Evolutionary conservation across 1,140 invertebrate genomes (phyloP).

Genomic region (Druon quercuslanigerum): DNA sequence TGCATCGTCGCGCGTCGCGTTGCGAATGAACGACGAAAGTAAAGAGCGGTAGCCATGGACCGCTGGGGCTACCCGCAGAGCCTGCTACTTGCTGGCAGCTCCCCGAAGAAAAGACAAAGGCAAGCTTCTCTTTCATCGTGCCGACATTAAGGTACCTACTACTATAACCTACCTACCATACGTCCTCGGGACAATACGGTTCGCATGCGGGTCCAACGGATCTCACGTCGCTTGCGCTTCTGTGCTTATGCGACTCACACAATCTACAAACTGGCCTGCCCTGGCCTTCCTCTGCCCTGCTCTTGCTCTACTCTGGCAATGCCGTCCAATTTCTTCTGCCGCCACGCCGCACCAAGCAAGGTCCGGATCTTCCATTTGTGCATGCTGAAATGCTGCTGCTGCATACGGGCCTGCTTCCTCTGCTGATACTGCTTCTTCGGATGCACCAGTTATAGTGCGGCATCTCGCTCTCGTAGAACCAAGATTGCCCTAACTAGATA

Average conservation of each 20-base stretch:
- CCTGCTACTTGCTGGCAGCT: slow-evolving; percentile 55
- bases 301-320: slow-evolving; percentile 35
- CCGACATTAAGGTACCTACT: slow-evolving; percentile 65
- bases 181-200: slow-evolving; percentile 62
- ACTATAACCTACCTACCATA: slow-evolving; percentile 7
- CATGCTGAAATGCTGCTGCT: neutral
- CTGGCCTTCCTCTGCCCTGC: slow-evolving; percentile 36
- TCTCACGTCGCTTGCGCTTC: slow-evolving; percentile 61
- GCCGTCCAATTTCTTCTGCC: slow-evolving; percentile 41
- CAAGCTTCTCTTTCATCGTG: slow-evolving; percentile 67
- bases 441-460: neutral
- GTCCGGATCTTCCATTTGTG: neutral
- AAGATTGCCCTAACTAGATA: neutral
- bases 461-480: neutral
- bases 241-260: slow-evolving; percentile 60
- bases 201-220: slow-evolving; percentile 71
- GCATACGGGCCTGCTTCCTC: neutral
- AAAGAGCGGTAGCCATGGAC: slow-evolving; percentile 56
- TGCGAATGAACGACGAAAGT: slow-evolving; percentile 55
- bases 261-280: slow-evolving; percentile 48
- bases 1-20: slow-evolving; percentile 42
- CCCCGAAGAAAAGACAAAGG: slow-evolving; percentile 61
- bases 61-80: slow-evolving; percentile 61
- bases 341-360: slow-evolving; percentile 34
- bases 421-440: neutral